Percentiles rank a stretch among this genome's conserved stretches.
phyloP scores from a whole-genome alignment of 30 jellyfish, hydroid and myxozoan species.

The Aurelia sp. region DNA sequence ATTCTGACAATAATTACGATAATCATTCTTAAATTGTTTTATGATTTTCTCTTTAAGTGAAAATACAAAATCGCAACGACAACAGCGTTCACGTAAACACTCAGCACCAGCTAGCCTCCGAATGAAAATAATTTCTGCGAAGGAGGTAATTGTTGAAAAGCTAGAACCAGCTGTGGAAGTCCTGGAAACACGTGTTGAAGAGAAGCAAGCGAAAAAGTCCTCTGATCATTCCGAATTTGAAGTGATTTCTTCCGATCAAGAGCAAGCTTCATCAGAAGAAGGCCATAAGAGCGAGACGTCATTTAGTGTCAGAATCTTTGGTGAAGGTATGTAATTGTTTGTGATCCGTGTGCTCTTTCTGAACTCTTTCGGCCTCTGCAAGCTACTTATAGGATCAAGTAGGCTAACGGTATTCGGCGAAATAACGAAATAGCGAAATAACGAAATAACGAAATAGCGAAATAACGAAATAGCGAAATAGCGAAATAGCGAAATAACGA shows the following conservation, averaged over 20 bases:
- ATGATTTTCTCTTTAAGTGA: neutral
- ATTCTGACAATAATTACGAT: no score
- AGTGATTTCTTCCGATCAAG: conserved; percentile 5
- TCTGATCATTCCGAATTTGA: conserved; percentile 57
- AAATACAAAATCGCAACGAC: neutral
- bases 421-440: no score
- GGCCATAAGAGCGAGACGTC: conserved; percentile 19
- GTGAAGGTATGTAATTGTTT: conserved; percentile 9
- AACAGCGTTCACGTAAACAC: conserved; percentile 22
- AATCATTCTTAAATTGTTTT: no score
- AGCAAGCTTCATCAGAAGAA: neutral
- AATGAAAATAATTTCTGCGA: neutral
- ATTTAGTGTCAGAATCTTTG: conserved; percentile 44
- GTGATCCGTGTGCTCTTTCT: no score
- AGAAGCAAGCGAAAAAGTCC: conserved; percentile 11
- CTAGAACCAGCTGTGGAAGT: conserved; percentile 1
- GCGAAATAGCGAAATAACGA: no score
- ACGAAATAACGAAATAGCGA: no score
- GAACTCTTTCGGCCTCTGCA: no score
- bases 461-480: no score
- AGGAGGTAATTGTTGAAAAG: conserved; percentile 1
- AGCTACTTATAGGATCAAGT: no score
- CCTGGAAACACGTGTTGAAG: conserved; percentile 40
- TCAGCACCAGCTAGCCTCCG: conserved; percentile 56
- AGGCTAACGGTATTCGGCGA: no score